These are phyloP conservation scores for Platanista minor DNA, from an alignment of 2,113 vertebrate genomes.

Conservation along the genomic window DNA sequence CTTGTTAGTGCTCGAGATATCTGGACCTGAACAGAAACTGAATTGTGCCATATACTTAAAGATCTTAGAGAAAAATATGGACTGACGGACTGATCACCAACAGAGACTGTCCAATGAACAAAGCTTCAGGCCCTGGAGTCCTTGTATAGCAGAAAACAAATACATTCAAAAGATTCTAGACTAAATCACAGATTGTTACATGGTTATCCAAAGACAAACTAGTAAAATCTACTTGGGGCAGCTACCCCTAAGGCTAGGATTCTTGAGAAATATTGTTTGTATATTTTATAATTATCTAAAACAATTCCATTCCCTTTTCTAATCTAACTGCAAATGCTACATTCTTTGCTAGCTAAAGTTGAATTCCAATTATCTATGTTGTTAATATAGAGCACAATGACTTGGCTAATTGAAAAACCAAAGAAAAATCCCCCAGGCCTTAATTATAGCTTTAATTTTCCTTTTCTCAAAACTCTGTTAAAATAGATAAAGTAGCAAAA, in stretches of 20 bases:
- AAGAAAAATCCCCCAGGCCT: neutral
- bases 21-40: neutral
- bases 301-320: neutral
- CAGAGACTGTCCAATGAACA: neutral
- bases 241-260: neutral
- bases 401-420: constrained; percentile 17
- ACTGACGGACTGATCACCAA: neutral
- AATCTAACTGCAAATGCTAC: neutral
- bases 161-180: neutral
- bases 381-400: neutral
- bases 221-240: neutral
- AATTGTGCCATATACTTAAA: neutral
- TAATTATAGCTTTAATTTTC: constrained; percentile 42
- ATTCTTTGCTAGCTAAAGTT: neutral
- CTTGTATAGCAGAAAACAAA: neutral
- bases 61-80: neutral
- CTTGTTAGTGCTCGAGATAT: neutral
- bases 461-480: constrained; percentile 22
- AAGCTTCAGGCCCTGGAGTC: neutral
- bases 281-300: neutral
- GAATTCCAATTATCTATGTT: constrained; percentile 19
- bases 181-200: neutral
- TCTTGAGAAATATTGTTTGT: neutral
- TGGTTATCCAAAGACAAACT: neutral
- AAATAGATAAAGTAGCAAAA: constrained; percentile 5